Base-by-base conservation (phyloP, 37 sponge, comb jelly and placozoan genomes). In the Aphrocallistes beatrix region DNA sequence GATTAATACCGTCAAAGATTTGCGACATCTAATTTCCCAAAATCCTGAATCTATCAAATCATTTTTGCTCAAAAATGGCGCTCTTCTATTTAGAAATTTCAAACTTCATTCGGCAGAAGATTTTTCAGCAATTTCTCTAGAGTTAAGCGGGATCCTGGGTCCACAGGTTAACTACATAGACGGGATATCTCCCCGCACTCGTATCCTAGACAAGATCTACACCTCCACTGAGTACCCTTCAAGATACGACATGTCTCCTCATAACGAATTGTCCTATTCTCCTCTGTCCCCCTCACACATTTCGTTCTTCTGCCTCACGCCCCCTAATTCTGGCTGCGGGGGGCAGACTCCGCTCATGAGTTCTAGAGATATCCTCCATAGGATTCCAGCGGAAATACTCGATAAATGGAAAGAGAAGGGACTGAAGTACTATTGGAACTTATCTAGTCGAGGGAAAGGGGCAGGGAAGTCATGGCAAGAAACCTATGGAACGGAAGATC, bases 191-290 rank as follows among this genome's bases (percentile, higher is more conserved):
- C 75, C 75, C 3, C 10, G 75, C 10, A 60, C 75, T 6, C 75
- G 75, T 25, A 30, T 60, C 3, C 75, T 60, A 19, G 21, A 60
- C 25, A 60, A 13, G 21, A 60, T 92, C 49, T 92, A 90, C 88
- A 86, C 93, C 32, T 90, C 93, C 1, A 88, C 90, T 28, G 93
- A 92, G 84, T 85, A 90, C 30, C 93, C 93, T 0, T 36, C 84
- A 9, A 90, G 23, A 86, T 90, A 83, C 51, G 89, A 88, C 32
- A 90, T 92, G 81, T 88, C 90, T 39, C 93, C 90, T 42, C 93
- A 92, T 85, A 37, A 90, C 3, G 93, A 92, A 86, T 90, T 92
- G 93, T 51, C 90, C 17, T 90, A 88, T 60, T 90, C 90, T 16
- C 90, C 93, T 3, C 39, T 85, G 32, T 90, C 93, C 13, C 93